Evolutionary conservation across 2,797 vertebrate species (phyloP).

Genomic region (Lates japonicus): DNA sequence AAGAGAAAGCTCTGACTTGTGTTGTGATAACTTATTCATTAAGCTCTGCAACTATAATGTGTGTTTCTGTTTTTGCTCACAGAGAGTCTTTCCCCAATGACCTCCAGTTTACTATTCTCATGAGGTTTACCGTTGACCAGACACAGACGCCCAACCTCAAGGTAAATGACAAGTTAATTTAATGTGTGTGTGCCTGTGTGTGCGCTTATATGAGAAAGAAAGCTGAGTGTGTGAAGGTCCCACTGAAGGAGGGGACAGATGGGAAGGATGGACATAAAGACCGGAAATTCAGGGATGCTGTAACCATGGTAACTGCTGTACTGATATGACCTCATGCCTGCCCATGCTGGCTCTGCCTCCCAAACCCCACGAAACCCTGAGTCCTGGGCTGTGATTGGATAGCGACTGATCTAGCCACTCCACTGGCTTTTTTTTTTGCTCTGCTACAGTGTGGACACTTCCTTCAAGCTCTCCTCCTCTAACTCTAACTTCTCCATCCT

Average conservation of each 20-base stretch:
- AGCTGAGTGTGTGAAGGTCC: constrained; percentile 10
- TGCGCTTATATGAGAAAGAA: neutral
- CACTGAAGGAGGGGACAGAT: neutral
- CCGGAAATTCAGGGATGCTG: constrained; percentile 26
- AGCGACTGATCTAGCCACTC: constrained; percentile 24
- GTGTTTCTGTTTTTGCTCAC: constrained; percentile 44
- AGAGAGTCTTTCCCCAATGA: constrained; percentile 98
- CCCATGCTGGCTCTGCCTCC: constrained; percentile 50
- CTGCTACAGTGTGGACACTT: constrained; percentile 37
- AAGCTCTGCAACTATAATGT: neutral
- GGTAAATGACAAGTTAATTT: constrained; percentile 81
- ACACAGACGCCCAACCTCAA: constrained; percentile 98
- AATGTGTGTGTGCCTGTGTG: constrained; percentile 7
- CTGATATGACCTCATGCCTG: constrained; percentile 56
- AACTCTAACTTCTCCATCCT: constrained; percentile 23
- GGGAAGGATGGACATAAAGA: constrained; percentile 25
- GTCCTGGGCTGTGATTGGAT: constrained; percentile 72
- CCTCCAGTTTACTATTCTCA: constrained; percentile 97
- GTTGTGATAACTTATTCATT: neutral
- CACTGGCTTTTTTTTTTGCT: constrained; percentile 41
- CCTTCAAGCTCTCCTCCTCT: constrained; percentile 42
- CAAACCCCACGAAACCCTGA: constrained; percentile 52
- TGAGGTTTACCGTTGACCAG: constrained; percentile 99
- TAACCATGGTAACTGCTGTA: constrained; percentile 63
- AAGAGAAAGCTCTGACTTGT: neutral